Evolutionary conservation across 2,888 invertebrate species (phyloP), one percentile per base, ranked within the genome.

Genomic region (Zygogramma bicolorata): DNA sequence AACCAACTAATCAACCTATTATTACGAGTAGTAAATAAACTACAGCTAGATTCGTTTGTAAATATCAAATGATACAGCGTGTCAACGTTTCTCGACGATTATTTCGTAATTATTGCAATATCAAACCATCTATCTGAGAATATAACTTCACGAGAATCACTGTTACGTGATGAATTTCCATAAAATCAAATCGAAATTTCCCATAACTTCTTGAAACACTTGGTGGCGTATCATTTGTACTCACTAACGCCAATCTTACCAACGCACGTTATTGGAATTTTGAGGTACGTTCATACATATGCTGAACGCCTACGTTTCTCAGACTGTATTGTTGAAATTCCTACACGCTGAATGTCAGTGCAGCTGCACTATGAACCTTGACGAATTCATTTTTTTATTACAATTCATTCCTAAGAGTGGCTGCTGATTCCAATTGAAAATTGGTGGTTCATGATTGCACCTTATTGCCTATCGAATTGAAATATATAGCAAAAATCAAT

Each of bases 291-390:
- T 18, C 27, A 53, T 53, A n/a, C 27, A 53, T 22, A 25, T 22
- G 46, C 46, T 46, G 46, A 46, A 53, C 53, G 53, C 53, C 53
- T 53, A 53, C 53, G 22, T 10, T 22, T 53, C 13, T 5, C 15
- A 22, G 13, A 53, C 25, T n/a, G 22, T 27, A 53, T 53, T 53
- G 46, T 46, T 18, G 8, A 46, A 20, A 46, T 46, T 46, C 46
- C 46, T 46, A 46, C 46, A 46, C 46, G 46, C 7, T 46, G 53
- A 53, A 53, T 53, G 53, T n/a, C n/a, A 53, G 18, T 53, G 53
- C 53, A 53, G 27, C 53, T 53, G 53, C 53, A 27, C 27, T 53
- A 1, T 53, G 25, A 25, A 53, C 53, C 53, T 53, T 53, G 53
- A 53, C 25, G n/a, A 53, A 53, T 53, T 53, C 53, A 4, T 25